Percentiles rank a stretch among this genome's conserved stretches.
These are phyloP conservation scores for Forficula auricularia DNA, from an alignment of 1,140 invertebrate species.

Conservation along the genomic window DNA sequence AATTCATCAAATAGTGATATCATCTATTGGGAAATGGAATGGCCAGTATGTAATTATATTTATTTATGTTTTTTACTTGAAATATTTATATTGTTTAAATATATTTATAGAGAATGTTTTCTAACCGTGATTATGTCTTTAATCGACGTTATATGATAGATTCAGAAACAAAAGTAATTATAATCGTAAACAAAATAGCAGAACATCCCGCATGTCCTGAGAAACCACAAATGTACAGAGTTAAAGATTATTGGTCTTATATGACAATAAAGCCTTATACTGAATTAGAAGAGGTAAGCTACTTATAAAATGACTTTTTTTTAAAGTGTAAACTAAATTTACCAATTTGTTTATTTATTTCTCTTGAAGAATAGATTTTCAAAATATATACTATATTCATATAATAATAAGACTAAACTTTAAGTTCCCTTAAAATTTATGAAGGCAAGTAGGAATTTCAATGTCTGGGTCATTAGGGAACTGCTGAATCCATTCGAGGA, in stretches of 20 bases:
- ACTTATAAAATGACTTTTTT: background rate
- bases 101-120: constrained; percentile 46
- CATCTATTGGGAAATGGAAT: constrained; percentile 74
- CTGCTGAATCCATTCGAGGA: no score
- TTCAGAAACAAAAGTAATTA: constrained; percentile 30
- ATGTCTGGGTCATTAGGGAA: no score
- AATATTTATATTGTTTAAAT: background rate
- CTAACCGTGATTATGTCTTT: constrained; percentile 75
- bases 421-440: no score
- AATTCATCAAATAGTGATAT: constrained; percentile 40
- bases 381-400: constrained; percentile 5
- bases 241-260: constrained; percentile 67
- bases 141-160: constrained; percentile 49
- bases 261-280: constrained; percentile 62
- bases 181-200: constrained; percentile 42
- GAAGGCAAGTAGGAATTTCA: no score
- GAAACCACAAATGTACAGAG: constrained; percentile 38
- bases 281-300: constrained; percentile 36
- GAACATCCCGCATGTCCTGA: constrained; percentile 39
- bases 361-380: background rate
- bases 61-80: constrained; percentile 1
- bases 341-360: background rate
- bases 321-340: background rate
- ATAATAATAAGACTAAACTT: no score
- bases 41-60: constrained; percentile 44